These are phyloP conservation scores for Mesocentrotus franciscanus DNA, from an alignment of 53 echinoderm and acorn worm genomes.

Conservation along the genomic window DNA sequence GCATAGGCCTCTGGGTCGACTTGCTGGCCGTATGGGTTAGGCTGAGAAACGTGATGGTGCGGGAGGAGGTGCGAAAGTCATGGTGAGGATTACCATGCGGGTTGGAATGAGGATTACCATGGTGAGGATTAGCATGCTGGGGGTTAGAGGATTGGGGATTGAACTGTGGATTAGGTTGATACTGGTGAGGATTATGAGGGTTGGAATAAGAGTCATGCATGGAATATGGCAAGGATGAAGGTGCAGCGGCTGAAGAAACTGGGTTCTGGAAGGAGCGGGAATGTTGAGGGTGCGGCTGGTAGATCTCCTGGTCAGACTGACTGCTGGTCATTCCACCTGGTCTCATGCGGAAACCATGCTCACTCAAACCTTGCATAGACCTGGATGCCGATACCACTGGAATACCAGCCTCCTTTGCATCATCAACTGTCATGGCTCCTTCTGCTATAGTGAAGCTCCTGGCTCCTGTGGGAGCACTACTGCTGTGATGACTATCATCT, in stretches of 20 bases:
- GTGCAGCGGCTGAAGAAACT: slow-evolving; percentile 59
- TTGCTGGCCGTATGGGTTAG: slow-evolving; percentile 62
- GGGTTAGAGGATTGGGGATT: slow-evolving; percentile 48
- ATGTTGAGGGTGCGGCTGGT: slow-evolving; percentile 61
- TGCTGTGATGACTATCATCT: slow-evolving; percentile 33
- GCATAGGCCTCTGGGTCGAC: slow-evolving; percentile 55
- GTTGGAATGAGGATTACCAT: slow-evolving; percentile 68
- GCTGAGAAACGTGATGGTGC: slow-evolving; percentile 50
- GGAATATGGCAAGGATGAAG: slow-evolving; percentile 69
- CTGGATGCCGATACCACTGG: slow-evolving; percentile 84
- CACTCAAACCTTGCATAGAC: slow-evolving; percentile 66
- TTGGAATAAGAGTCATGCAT: slow-evolving; percentile 66
- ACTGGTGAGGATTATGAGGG: slow-evolving; percentile 62
- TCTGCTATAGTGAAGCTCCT: slow-evolving; percentile 88
- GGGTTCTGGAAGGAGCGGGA: slow-evolving; percentile 62
- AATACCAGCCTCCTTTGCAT: slow-evolving; percentile 85
- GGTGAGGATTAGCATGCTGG: slow-evolving; percentile 61
- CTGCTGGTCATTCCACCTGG: slow-evolving; percentile 60
- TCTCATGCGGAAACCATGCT: slow-evolving; percentile 57
- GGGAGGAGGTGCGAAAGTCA: slow-evolving; percentile 36
- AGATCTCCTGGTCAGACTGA: slow-evolving; percentile 60
- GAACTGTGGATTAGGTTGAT: slow-evolving; percentile 54
- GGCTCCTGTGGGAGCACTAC: slow-evolving; percentile 72
- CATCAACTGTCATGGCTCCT: slow-evolving; percentile 75
- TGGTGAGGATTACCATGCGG: slow-evolving; percentile 68